These are phyloP conservation scores for Acrocephalus arundinaceus DNA, from an alignment of 2,113 vertebrate species.

Conservation along the genomic window DNA sequence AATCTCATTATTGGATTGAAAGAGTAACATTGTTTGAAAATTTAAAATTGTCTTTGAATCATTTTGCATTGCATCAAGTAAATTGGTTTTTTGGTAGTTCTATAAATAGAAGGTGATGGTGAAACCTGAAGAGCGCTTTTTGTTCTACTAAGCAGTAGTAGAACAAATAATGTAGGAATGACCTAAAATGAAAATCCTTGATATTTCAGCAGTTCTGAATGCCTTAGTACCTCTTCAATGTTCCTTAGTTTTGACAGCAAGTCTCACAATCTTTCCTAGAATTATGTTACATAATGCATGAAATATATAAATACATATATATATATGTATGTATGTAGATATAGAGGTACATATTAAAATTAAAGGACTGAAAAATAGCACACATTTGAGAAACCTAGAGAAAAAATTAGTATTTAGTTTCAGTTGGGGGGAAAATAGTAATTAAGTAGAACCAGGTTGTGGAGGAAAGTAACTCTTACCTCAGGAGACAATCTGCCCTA, in stretches of 20 bases:
- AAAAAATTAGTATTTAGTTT: not conserved
- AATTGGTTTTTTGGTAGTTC: not conserved
- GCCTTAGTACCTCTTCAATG: not conserved
- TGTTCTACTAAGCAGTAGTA: not conserved
- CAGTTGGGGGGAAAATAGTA: not conserved
- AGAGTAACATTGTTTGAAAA: not conserved
- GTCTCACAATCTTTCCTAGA: not conserved
- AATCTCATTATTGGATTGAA: not conserved
- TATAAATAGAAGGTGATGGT: not conserved
- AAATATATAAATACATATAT: not conserved
- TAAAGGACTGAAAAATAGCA: not conserved
- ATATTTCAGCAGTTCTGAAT: not conserved
- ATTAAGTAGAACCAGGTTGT: not conserved
- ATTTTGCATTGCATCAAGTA: not conserved
- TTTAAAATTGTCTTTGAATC: not conserved
- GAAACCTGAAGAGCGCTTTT: not conserved
- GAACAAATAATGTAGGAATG: not conserved
- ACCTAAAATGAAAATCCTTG: not conserved
- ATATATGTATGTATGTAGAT: not conserved
- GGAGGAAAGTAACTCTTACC: not conserved
- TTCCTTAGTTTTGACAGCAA: not conserved
- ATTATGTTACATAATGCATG: not conserved
- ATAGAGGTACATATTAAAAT: not conserved
- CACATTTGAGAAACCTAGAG: not conserved
- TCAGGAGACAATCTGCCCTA: constrained; percentile 46